Conservation (phyloP, 2,797 vertebrate species). For the Spizella passerina region DNA sequence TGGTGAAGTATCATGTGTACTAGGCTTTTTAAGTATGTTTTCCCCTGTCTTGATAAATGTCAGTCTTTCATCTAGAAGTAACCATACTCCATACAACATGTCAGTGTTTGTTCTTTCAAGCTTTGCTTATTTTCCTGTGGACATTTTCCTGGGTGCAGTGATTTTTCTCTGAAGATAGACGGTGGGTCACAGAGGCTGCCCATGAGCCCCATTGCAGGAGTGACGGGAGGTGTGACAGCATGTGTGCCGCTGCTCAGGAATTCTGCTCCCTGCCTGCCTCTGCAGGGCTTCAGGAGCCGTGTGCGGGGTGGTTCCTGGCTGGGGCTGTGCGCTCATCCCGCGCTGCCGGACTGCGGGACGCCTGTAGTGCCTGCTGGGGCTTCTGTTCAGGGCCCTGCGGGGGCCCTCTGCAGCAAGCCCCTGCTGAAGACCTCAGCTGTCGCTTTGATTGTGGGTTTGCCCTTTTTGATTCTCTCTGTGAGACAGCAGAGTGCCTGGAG, state of each 20-base stretch:
- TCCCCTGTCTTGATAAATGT: not conserved
- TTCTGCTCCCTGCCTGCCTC: rapidly evolving
- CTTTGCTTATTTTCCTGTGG: not conserved
- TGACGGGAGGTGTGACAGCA: not conserved
- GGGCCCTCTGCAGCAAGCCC: slow-evolving; percentile 47
- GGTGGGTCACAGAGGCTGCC: not conserved
- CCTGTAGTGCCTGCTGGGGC: slow-evolving; percentile 73
- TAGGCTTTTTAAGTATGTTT: not conserved
- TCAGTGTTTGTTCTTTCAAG: not conserved
- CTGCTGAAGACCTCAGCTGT: slow-evolving; percentile 74
- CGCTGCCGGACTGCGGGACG: not conserved
- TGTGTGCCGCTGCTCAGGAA: rapidly evolving
- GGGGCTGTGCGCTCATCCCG: not conserved
- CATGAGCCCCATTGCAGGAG: rapidly evolving
- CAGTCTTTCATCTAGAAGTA: not conserved
- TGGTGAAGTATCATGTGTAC: not conserved
- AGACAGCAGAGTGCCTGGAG: slow-evolving; percentile 75
- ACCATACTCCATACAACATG: rapidly evolving
- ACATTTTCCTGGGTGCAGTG: not conserved
- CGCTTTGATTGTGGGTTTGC: slow-evolving; percentile 75
- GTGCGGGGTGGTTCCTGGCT: not conserved
- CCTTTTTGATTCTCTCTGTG: slow-evolving; percentile 78
- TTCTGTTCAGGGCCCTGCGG: slow-evolving; percentile 70
- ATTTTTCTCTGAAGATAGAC: not conserved
- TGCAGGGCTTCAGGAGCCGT: not conserved